phyloP scores from a whole-genome alignment of 2,113 vertebrate species.

The Theristicus caerulescens region DNA sequence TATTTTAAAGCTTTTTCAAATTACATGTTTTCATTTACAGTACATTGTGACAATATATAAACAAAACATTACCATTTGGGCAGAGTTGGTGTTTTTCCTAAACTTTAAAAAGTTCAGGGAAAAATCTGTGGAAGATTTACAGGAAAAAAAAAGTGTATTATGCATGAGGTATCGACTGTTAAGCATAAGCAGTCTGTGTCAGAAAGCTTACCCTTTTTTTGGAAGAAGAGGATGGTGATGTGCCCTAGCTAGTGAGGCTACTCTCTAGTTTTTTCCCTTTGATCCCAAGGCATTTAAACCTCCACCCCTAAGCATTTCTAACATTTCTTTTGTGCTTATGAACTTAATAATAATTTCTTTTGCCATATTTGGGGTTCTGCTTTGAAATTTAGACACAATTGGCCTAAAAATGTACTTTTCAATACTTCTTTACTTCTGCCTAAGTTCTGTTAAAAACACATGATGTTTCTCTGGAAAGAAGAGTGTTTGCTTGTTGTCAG shows the following conservation, averaged over 20 bases:
- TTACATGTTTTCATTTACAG: neutral
- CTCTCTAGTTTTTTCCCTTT: neutral
- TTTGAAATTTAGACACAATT: neutral
- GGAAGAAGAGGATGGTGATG: neutral
- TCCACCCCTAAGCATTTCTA: neutral
- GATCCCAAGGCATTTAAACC: neutral
- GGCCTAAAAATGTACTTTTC: neutral
- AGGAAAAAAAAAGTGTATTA: accelerated
- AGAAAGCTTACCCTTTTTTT: neutral
- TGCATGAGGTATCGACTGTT: neutral
- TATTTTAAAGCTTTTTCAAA: neutral
- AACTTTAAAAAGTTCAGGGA: neutral
- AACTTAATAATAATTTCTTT: neutral
- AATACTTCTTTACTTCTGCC: neutral
- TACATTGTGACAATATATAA: neutral
- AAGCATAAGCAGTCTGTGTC: neutral
- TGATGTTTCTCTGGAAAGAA: neutral
- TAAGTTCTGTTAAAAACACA: neutral
- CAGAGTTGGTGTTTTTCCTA: neutral
- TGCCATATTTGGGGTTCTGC: neutral
- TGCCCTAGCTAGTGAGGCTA: neutral
- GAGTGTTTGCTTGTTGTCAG: neutral
- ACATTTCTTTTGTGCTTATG: neutral
- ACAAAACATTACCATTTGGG: neutral
- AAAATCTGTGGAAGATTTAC: neutral